Percentiles rank a stretch among this genome's conserved stretches.
Conservation (phyloP, 2,797 vertebrate genomes). For the Acanthis flammea region DNA sequence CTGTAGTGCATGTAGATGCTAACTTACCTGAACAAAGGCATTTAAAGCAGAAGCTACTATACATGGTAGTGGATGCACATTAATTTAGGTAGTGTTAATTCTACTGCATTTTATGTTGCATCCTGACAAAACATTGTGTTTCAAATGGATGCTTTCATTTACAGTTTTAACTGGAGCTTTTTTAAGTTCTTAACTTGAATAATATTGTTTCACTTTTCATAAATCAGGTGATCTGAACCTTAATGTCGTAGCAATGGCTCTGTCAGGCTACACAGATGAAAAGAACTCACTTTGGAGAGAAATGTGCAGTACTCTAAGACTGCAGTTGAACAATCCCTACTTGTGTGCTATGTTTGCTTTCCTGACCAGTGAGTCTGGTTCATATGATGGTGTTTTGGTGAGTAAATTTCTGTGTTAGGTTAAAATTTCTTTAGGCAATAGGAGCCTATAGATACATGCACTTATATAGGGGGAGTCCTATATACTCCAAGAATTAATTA, state of each 20-base stretch:
- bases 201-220: slow-evolving; percentile 20
- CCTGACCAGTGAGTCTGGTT: slow-evolving; percentile 92
- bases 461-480: background rate
- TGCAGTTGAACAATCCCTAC: slow-evolving; percentile 94
- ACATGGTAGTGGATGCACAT: background rate
- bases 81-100: background rate
- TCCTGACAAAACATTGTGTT: background rate
- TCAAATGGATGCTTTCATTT: background rate
- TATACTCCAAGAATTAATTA: background rate
- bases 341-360: slow-evolving; percentile 97
- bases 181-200: background rate
- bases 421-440: background rate
- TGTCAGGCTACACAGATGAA: slow-evolving; percentile 96
- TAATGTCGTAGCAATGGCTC: slow-evolving; percentile 97
- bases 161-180: background rate
- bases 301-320: slow-evolving; percentile 94
- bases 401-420: slow-evolving; percentile 24
- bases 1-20: background rate
- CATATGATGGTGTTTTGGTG: slow-evolving; percentile 95
- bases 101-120: background rate
- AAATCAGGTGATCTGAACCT: slow-evolving; percentile 92
- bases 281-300: slow-evolving; percentile 97
- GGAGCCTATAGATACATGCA: rapidly evolving
- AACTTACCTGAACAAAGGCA: background rate
- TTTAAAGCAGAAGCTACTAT: background rate